These are phyloP conservation scores for Dascyllus trimaculatus DNA, from an alignment of 2,113 vertebrate species.

Conservation along the genomic window DNA sequence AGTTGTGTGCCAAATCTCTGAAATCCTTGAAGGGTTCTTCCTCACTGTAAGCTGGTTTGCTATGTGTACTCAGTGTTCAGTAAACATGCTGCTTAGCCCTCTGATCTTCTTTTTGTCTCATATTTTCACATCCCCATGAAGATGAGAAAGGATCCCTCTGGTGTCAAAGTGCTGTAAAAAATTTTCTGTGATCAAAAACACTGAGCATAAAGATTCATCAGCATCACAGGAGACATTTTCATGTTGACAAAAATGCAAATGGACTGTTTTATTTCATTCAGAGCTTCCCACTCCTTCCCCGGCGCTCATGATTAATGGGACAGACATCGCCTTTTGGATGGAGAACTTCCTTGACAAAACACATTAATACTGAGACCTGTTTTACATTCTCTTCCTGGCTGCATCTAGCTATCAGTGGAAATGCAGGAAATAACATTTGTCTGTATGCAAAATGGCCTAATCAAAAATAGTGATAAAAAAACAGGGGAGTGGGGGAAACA, in stretches of 20 bases:
- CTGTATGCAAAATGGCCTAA: constrained; percentile 60
- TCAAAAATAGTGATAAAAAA: constrained; percentile 52
- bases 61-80: constrained; percentile 8
- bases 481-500: not conserved
- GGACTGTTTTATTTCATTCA: constrained; percentile 36
- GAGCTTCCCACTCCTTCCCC: constrained; percentile 21
- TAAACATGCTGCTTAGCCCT: constrained; percentile 6
- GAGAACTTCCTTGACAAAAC: constrained; percentile 57
- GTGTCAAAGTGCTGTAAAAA: constrained; percentile 17
- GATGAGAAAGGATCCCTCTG: not conserved
- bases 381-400: constrained; percentile 67
- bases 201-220: constrained; percentile 20
- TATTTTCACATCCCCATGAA: constrained; percentile 27
- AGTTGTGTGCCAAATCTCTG: constrained; percentile 21
- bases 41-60: constrained; percentile 9
- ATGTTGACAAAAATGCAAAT: constrained; percentile 55
- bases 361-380: constrained; percentile 58
- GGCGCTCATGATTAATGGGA: constrained; percentile 62
- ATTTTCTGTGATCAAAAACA: not conserved
- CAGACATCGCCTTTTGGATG: constrained; percentile 43
- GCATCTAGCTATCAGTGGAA: constrained; percentile 48
- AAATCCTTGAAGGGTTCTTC: constrained; percentile 18
- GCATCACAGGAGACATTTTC: constrained; percentile 35
- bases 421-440: constrained; percentile 51
- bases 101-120: constrained; percentile 43